Conservation (phyloP, 2,888 invertebrate species). For the Amblyjoppa fuscipennis region DNA sequence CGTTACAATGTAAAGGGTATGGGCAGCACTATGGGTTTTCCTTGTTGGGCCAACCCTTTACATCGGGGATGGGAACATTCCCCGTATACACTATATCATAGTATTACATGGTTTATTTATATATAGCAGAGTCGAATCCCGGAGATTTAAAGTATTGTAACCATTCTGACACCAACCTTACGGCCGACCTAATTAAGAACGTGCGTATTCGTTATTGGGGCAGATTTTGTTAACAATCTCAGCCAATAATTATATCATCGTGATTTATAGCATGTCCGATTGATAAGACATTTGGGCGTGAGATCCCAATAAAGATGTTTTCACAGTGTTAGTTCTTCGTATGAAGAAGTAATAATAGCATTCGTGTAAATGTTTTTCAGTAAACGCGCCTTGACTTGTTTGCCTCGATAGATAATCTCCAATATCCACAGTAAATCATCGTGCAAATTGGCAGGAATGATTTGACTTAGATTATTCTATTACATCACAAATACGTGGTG, state of each 20-base stretch:
- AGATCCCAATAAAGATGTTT: not conserved
- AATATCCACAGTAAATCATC: not conserved
- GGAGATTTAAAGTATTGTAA: no score
- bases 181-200: no score
- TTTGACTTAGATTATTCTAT: not conserved
- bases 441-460: not conserved
- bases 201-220: no score
- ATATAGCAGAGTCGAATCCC: no score
- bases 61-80: no score
- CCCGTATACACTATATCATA: no score
- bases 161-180: no score
- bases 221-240: not conserved
- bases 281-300: not conserved
- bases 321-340: not conserved
- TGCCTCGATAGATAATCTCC: not conserved
- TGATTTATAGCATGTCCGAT: not conserved
- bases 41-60: no score
- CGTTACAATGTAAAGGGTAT: no score
- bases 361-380: not conserved
- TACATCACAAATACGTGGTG: not conserved
- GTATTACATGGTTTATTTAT: no score
- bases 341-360: not conserved
- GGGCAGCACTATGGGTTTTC: no score
- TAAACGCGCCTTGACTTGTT: not conserved
- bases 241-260: not conserved